A percentile compares a stretch with the other conserved stretches of the same genome.
These are phyloP conservation scores for Hypothenemus hampei DNA, from an alignment of 1,140 invertebrate species.

Conservation along the genomic window DNA sequence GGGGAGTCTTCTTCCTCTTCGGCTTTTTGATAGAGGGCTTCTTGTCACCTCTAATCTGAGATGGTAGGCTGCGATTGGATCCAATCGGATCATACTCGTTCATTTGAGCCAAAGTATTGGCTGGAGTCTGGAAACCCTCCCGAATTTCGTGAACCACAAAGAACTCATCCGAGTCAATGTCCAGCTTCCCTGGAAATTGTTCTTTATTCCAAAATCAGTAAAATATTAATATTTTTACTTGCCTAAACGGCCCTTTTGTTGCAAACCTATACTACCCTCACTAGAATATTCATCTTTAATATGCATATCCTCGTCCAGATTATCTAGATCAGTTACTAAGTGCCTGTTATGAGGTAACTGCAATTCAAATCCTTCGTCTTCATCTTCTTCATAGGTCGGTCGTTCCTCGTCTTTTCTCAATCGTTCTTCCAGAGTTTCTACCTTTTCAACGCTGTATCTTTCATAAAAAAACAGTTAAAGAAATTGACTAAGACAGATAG, in stretches of 20 bases:
- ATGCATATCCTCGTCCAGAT: constrained; percentile 15
- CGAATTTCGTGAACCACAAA: constrained; percentile 72
- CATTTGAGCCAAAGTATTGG: constrained; percentile 57
- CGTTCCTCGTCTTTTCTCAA: constrained; percentile 13
- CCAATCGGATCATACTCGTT: constrained; percentile 32
- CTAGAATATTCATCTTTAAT: constrained; percentile 12
- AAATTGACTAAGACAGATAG: too few relatives aligned
- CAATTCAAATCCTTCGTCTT: constrained; percentile 10
- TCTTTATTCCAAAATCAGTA: constrained; percentile 35
- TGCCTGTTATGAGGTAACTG: neutral
- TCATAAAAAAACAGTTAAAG: too few relatives aligned
- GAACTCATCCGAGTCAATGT: constrained; percentile 82
- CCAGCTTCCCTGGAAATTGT: constrained; percentile 60
- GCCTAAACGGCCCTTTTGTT: constrained; percentile 11
- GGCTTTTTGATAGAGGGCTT: constrained; percentile 31
- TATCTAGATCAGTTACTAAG: constrained; percentile 21
- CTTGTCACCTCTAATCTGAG: neutral
- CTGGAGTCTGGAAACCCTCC: constrained; percentile 66
- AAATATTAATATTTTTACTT: neutral
- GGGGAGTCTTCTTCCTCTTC: constrained; percentile 44
- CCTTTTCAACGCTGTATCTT: neutral
- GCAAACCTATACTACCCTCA: constrained; percentile 15
- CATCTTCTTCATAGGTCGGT: constrained; percentile 9
- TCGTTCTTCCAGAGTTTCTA: constrained; percentile 18
- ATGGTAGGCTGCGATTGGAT: constrained; percentile 37